Evolutionary conservation across 1,140 invertebrate genomes (phyloP), one percentile per base, ranked within the genome.

Genomic region (Drosophila truncata): DNA sequence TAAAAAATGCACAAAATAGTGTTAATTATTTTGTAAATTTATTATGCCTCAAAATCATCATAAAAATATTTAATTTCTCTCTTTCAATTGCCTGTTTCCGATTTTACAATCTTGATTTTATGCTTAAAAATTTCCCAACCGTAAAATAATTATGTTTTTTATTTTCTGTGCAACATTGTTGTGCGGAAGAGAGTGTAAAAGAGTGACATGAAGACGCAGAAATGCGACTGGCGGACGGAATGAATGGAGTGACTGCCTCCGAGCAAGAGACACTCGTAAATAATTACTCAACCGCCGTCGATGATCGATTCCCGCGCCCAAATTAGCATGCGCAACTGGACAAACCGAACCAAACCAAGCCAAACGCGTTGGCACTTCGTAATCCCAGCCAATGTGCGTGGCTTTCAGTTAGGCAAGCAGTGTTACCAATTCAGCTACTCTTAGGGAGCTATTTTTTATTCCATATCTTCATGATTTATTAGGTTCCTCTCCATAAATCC

Each of bases 301-400:
- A 69, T 69, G 74, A 78, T 86, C 83, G 80, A 87, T 87, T 67
- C 58, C 79, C 80, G 50, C 66, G 64, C 58, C 67, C 64, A 84
- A 87, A 87, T 87, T 87, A 87, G 84, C 84, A 90, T 87, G 72
- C 84, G 65, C 69, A 84, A 84, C 84, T 74, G 77, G 86, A 72
- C 58, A 47, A 65, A 27, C 62, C 39, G 33, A 55, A 55, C 31
- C 20, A 37, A 55, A 39, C 52, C 33, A 55, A 55, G 18, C 20
- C 52, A 55, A 55, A 23, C 52, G 42, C 39, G 66, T 69, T 69
- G 57, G 35, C 44, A 61, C 64, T 23, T 54, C 60, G 41, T 55
- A 73, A 73, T 72, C 23, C 54, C 42, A 9, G 54, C 39, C 52
- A 71, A 66, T 35, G 74, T 78, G 73, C 54, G 47, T 78, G 49